Conservation (phyloP, 2,113 vertebrate genomes). For the Piaya cayana region DNA sequence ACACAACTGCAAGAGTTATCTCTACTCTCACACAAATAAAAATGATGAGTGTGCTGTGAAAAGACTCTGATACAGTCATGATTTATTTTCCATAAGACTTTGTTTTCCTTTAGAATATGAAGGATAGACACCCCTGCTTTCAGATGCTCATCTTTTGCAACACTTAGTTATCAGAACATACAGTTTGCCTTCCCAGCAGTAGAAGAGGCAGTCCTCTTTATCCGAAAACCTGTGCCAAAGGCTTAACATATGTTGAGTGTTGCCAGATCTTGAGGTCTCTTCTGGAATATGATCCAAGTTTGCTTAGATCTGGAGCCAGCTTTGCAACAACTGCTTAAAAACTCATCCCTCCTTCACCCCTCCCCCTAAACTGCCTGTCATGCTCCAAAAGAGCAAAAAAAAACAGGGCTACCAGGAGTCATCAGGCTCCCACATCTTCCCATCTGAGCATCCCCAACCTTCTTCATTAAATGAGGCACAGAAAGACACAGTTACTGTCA, state of each 20-base stretch:
- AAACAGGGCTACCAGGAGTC: not conserved
- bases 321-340: not conserved
- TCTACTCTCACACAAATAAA: not conserved
- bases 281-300: not conserved
- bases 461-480: not conserved
- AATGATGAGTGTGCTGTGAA: not conserved
- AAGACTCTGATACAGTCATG: not conserved
- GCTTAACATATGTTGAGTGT: not conserved
- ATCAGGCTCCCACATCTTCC: not conserved
- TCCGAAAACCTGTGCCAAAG: not conserved
- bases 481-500: not conserved
- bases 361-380: not conserved
- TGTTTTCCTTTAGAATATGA: not conserved
- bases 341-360: not conserved
- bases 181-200: not conserved
- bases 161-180: not conserved
- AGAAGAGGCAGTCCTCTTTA: not conserved
- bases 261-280: conserved; percentile 8
- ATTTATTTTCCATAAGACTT: not conserved
- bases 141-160: not conserved
- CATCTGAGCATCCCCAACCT: not conserved
- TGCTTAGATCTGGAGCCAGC: not conserved
- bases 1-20: not conserved
- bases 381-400: not conserved
- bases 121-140: not conserved